Evolutionary conservation across 2,888 invertebrate genomes (phyloP).

Genomic region (Laspeyria flexula): DNA sequence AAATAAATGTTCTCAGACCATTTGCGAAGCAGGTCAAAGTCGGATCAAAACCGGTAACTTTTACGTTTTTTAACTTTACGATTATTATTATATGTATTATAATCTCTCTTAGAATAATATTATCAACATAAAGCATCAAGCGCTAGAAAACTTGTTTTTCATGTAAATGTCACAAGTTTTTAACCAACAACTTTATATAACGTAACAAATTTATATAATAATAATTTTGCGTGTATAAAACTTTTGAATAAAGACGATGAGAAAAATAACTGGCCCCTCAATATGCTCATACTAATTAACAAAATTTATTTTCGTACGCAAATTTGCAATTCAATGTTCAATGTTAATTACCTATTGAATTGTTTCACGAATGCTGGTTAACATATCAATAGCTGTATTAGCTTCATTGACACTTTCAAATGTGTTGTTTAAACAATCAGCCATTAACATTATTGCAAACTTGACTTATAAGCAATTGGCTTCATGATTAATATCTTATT

Average conservation of each 20-base stretch:
- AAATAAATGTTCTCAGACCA: slow-evolving; percentile 7
- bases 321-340: slow-evolving; percentile 48
- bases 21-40: slow-evolving; percentile 34
- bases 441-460: slow-evolving; percentile 26
- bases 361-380: slow-evolving; percentile 36
- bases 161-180: neutral
- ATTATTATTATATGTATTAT: slow-evolving; percentile 5
- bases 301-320: slow-evolving; percentile 13
- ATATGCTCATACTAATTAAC: slow-evolving; percentile 16
- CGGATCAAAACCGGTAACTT: slow-evolving; percentile 17
- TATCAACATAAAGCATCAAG: neutral
- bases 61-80: slow-evolving; percentile 10
- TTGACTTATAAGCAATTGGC: slow-evolving; percentile 22
- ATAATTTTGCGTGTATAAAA: neutral
- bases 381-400: slow-evolving; percentile 27
- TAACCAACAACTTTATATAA: neutral
- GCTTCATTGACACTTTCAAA: slow-evolving; percentile 41
- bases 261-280: slow-evolving; percentile 13
- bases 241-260: neutral
- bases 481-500: slow-evolving; percentile 21
- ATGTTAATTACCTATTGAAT: slow-evolving; percentile 50
- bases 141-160: neutral
- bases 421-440: slow-evolving; percentile 26
- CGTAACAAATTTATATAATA: neutral
- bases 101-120: slow-evolving; percentile 10